Evolutionary conservation across 2,797 vertebrate species (phyloP), one percentile per base, ranked within the genome.

Genomic region (Peromyscus nudipes): DNA sequence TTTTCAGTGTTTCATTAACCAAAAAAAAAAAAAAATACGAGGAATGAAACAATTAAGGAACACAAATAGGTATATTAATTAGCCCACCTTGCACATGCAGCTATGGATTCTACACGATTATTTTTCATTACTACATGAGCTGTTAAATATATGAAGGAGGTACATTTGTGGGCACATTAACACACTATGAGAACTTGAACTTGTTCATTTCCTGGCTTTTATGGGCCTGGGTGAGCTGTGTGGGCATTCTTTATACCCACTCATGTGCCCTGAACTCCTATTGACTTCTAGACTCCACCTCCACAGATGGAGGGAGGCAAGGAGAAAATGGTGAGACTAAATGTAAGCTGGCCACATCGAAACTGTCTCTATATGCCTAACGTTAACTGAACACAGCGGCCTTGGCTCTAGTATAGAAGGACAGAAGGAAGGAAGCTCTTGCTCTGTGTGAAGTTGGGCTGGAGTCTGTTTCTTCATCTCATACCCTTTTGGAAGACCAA

Each of bases 141-240:
- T 98, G 96, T 98, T 97, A 98, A 98, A 97, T 96, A 85, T 93
- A 97, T 97, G 93, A 96, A 98, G 95, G 98, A 97, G 96, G 97
- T 97, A 97, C 96, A 96, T 97, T 98, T 97, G 98, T 97, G 97
- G 97, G 97, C 97, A 97, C 96, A 98, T 98, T 98, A 97, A 97
- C 97, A 97, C 97, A 92, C 97, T 95, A 97, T 90, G 97, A 96
- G 97, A 98, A 97, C 94, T 93, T 95, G 96, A 98, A 97, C 97
- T 95, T 95, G 97, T 97, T 98, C 98, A 98, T 98, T 98, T 98
- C 98, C 98, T 98, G 97, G 69, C 94, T 98, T 98, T 98, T 98
- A 98, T 97, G 92, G 97, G 96, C 94, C 94, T 96, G 91, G 49
- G 77, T 97, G 76, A 95, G 87, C 96, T 97, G 97, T 77, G 93